A percentile compares a stretch with the other conserved stretches of the same genome.
Evolutionary conservation across 2,888 invertebrate genomes (phyloP).

Genomic region (Aromia moschata): DNA sequence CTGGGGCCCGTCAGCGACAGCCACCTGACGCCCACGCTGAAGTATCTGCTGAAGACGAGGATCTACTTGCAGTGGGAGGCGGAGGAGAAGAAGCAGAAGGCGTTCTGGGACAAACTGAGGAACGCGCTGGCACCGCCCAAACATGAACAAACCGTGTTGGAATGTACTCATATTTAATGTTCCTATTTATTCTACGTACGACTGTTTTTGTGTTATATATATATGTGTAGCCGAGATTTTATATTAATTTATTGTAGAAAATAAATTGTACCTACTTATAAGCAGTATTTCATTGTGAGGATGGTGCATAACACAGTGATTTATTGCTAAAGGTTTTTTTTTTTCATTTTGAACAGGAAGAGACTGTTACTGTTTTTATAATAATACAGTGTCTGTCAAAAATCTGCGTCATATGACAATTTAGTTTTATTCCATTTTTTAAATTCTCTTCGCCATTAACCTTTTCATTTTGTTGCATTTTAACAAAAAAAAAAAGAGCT

Average conservation of each 20-base stretch:
- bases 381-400: too few species aligned
- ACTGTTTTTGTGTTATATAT: too few species aligned
- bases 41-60: constrained; percentile 71
- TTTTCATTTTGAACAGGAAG: not conserved
- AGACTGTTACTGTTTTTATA: too few species aligned
- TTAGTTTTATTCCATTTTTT: too few species aligned
- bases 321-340: not conserved
- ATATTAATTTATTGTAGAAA: not conserved
- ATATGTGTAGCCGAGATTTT: too few species aligned
- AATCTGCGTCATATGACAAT: too few species aligned
- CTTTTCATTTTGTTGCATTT: too few species aligned
- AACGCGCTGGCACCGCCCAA: constrained; percentile 47
- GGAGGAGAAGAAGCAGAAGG: constrained; percentile 57
- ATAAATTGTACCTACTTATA: not conserved
- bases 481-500: too few species aligned
- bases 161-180: constrained; percentile 34
- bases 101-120: constrained; percentile 59
- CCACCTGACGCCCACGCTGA: constrained; percentile 69
- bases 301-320: not conserved
- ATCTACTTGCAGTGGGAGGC: constrained; percentile 72
- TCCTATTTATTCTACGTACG: not conserved
- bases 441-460: too few species aligned
- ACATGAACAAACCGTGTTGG: constrained; percentile 20
- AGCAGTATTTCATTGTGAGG: not conserved
- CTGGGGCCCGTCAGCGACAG: constrained; percentile 68